Evolutionary conservation across 2,797 vertebrate species (phyloP), one percentile per base, ranked within the genome.

Genomic region (Sebastes alutus): DNA sequence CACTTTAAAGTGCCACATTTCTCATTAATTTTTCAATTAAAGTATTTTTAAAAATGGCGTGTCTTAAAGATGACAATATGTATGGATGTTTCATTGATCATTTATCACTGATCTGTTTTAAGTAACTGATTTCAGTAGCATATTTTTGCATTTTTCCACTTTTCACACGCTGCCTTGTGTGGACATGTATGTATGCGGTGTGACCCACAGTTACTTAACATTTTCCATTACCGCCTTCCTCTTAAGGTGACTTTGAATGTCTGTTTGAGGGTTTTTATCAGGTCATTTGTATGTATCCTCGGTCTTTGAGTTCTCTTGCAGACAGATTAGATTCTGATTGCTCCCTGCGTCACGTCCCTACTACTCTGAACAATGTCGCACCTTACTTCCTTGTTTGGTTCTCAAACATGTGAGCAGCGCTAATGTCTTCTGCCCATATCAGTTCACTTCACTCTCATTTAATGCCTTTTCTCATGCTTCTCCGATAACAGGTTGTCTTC

Each of bases 321-420:
- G 66, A 81, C 76, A 83, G 81, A 89, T 89, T 89, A 85, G 62
- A 81, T 86, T 86, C 61, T 81, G 85, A 89, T 86, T 88, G 77
- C 60, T 81, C 63, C 42, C 33, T 0, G 60, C 35, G 9, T 79
- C 61, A 66, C 29, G 38, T 82, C 64, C 55, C 67, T 16, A n/a
- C 32, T 52, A 6, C 54, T 1, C 38, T 18, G 58, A 78, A 84
- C 80, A 90, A 79, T 78, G 80, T 78, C 42, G 20, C 75, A 70
- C 70, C 66, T 80, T 27, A 85, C 83, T 89, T 89, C 85, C 83
- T 86, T 71, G 72, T 87, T 83, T 81, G 58, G 54, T 52, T 85
- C 60, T 74, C 64, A 73, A 80, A 87, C 78, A 84, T 58, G 65
- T 42, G 62, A 85, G 65, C 63, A 38, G 46, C 6, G 5, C 35